phyloP scores from a whole-genome alignment of 1,140 invertebrate species.

The Achatina immaculata region DNA sequence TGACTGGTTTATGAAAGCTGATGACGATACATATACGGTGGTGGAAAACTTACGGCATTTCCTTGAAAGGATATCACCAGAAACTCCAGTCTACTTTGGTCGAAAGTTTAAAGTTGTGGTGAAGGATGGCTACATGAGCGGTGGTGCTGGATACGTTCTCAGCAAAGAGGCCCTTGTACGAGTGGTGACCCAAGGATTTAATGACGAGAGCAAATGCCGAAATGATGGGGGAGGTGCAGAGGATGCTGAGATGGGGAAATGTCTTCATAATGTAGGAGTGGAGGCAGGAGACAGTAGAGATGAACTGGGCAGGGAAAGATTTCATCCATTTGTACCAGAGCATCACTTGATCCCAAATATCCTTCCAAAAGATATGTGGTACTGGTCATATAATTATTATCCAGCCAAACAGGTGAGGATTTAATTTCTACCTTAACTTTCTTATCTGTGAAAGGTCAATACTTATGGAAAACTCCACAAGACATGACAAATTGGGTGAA shows the following conservation, averaged over 20 bases:
- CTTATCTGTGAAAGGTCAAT: too few species aligned
- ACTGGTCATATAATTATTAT: slow-evolving; percentile 65
- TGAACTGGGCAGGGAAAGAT: slow-evolving; percentile 85
- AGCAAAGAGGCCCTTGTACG: slow-evolving; percentile 73
- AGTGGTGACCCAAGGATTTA: slow-evolving; percentile 65
- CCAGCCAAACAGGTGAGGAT: slow-evolving; percentile 59
- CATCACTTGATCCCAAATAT: slow-evolving; percentile 66
- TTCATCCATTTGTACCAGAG: slow-evolving; percentile 93
- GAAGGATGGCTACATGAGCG: slow-evolving; percentile 65
- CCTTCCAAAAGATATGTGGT: slow-evolving; percentile 66
- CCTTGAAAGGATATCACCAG: slow-evolving; percentile 45
- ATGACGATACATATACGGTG: slow-evolving; percentile 83
- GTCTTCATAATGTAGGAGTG: slow-evolving; percentile 87
- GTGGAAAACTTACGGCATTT: slow-evolving; percentile 71
- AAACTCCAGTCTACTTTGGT: slow-evolving; percentile 68
- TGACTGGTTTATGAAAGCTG: slow-evolving; percentile 69
- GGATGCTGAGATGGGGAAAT: slow-evolving; percentile 95
- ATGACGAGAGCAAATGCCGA: slow-evolving; percentile 74
- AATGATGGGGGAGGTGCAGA: slow-evolving; percentile 85
- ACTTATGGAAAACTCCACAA: too few species aligned
- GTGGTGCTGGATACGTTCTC: slow-evolving; percentile 84
- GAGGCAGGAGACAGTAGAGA: slow-evolving; percentile 89
- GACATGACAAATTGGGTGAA: too few species aligned
- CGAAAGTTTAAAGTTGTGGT: slow-evolving; percentile 68
- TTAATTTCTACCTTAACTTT: too few species aligned